Percentiles rank a stretch among this genome's conserved stretches.
These are phyloP conservation scores for Baronia brevicornis DNA, from an alignment of 2,888 invertebrate species.

Conservation along the genomic window DNA sequence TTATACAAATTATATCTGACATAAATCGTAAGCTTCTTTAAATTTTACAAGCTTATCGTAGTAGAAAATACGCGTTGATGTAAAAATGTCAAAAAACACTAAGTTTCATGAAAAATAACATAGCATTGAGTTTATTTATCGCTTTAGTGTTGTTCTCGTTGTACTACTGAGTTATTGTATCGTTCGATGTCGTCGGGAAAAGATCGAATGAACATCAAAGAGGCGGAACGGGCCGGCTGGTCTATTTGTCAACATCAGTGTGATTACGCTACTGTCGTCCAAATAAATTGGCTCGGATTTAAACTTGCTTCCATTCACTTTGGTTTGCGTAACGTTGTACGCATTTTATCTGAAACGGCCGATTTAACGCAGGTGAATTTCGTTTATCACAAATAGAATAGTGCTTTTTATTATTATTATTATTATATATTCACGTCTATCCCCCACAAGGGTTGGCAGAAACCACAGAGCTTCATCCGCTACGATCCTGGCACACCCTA, in stretches of 20 bases:
- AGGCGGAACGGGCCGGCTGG: conserved; percentile 50
- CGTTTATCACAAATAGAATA: no score
- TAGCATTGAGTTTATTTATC: conserved; percentile 21
- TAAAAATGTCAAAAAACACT: no score
- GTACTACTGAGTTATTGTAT: conserved; percentile 49
- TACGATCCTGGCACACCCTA: no score
- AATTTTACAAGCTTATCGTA: no score
- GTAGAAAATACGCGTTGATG: no score
- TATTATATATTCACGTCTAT: no score
- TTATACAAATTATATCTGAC: no score
- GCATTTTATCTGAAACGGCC: conserved; percentile 1
- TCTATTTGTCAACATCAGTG: conserved; percentile 69
- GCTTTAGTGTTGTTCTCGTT: conserved; percentile 26
- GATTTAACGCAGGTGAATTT: background rate
- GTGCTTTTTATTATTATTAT: no score
- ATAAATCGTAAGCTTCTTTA: no score
- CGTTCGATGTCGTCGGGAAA: conserved; percentile 43
- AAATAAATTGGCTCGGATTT: conserved; percentile 61
- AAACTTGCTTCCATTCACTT: conserved; percentile 30
- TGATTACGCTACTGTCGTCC: conserved; percentile 32
- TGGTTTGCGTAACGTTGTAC: conserved; percentile 11
- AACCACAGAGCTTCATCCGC: no score
- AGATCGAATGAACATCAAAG: conserved; percentile 59
- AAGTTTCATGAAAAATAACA: background rate
- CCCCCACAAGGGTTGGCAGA: no score